Conservation (phyloP, 1,140 invertebrate species). For the Babylonia areolata region DNA sequence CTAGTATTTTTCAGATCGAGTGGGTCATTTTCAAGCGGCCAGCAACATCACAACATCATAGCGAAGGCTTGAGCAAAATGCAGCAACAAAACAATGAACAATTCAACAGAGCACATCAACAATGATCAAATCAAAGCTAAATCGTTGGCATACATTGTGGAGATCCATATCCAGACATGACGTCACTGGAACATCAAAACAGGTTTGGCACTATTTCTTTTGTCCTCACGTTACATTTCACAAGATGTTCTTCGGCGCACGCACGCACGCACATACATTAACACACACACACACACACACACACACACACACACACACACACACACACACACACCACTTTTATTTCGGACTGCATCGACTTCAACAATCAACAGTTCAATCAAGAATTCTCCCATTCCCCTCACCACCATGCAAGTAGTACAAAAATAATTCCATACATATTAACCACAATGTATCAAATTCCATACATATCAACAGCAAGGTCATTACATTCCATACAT, state of each 20-base stretch:
- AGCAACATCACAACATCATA: not conserved
- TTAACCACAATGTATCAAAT: too few relatives aligned
- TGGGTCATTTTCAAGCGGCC: too few relatives aligned
- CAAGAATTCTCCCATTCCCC: too few relatives aligned
- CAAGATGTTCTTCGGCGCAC: not conserved
- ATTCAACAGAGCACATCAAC: not conserved
- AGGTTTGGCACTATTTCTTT: not conserved
- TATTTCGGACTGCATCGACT: not conserved
- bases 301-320: constrained; percentile 15
- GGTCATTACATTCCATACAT: too few relatives aligned
- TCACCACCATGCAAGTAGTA: too few relatives aligned
- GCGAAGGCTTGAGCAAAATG: not conserved
- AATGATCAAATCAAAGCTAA: not conserved
- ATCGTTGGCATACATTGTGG: too few relatives aligned
- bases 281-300: constrained; percentile 1
- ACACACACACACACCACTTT: not conserved
- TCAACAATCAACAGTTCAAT: too few relatives aligned
- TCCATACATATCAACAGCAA: too few relatives aligned
- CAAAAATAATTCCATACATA: too few relatives aligned
- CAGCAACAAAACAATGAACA: not conserved
- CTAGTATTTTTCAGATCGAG: too few relatives aligned
- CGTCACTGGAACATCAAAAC: not conserved
- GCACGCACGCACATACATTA: not conserved
- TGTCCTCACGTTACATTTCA: too few relatives aligned
- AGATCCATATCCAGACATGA: too few relatives aligned